Percentiles rank a stretch among this genome's conserved stretches.
Evolutionary conservation across 2,113 vertebrate genomes (phyloP).

Genomic region (Zootoca vivipara): DNA sequence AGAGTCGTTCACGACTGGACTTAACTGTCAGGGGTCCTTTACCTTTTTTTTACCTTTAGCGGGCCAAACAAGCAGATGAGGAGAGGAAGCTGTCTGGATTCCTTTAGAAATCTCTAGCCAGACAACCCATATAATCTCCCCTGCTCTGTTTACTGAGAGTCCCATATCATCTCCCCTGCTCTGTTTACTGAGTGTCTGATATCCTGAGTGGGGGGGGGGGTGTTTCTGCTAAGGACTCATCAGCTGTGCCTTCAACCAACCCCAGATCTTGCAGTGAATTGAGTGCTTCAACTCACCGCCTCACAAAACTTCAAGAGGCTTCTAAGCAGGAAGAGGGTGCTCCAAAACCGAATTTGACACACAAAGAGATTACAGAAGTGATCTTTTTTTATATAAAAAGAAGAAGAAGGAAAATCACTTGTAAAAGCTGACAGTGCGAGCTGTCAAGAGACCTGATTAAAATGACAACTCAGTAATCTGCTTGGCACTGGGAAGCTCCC

Average conservation of each 20-base stretch:
- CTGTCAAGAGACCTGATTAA: conserved; percentile 46
- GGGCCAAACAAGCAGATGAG: neutral
- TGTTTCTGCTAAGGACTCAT: neutral
- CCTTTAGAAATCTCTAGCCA: neutral
- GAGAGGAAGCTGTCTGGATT: neutral
- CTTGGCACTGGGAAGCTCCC: neutral
- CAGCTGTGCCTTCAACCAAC: conserved; percentile 5
- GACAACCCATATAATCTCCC: neutral
- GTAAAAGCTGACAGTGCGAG: conserved; percentile 41
- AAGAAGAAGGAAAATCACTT: neutral
- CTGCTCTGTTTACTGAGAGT: neutral
- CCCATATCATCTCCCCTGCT: neutral
- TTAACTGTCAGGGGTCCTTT: too few relatives aligned
- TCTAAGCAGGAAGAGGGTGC: conserved; percentile 13
- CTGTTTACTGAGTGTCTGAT: neutral
- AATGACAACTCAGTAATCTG: conserved; percentile 57
- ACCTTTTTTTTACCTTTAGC: too few relatives aligned
- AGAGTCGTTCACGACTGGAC: too few relatives aligned
- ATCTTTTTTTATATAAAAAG: neutral
- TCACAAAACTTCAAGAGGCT: neutral
- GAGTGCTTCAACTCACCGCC: neutral
- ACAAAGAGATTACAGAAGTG: conserved; percentile 37
- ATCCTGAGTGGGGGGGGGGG: neutral
- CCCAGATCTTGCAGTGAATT: neutral
- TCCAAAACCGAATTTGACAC: conserved; percentile 50